Evolutionary conservation across 1,140 invertebrate species (phyloP).

Genomic region (Atta colombica): DNA sequence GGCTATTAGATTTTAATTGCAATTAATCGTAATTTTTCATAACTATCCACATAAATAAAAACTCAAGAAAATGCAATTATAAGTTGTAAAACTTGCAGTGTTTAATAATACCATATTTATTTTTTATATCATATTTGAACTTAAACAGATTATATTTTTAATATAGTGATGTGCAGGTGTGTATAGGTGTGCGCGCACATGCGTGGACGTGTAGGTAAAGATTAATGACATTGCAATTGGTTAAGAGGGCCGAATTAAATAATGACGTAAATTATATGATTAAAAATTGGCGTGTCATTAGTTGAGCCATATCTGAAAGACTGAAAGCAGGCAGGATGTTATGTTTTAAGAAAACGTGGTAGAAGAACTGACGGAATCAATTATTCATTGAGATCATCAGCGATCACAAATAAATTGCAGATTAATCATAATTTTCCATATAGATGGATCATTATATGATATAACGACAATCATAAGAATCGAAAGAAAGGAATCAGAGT

Average conservation of each 20-base stretch:
- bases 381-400: not conserved
- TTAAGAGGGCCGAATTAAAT: constrained; percentile 63
- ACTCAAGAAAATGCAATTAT: not conserved
- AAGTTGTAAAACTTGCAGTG: not conserved
- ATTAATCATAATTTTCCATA: constrained; percentile 30
- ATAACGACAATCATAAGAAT: constrained; percentile 5
- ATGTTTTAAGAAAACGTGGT: not conserved
- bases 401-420: not conserved
- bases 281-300: constrained; percentile 36
- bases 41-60: not conserved
- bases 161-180: not conserved
- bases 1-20: constrained; percentile 1
- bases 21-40: constrained; percentile 32
- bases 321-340: not conserved
- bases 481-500: not conserved
- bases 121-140: not conserved
- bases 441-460: not conserved
- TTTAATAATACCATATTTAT: not conserved
- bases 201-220: not conserved
- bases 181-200: not conserved
- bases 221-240: constrained; percentile 27
- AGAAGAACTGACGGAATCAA: not conserved
- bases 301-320: constrained; percentile 50
- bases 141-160: not conserved
- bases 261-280: constrained; percentile 69